Conservation (phyloP, 2,888 invertebrate species). For the Stegana nigrithorax region DNA sequence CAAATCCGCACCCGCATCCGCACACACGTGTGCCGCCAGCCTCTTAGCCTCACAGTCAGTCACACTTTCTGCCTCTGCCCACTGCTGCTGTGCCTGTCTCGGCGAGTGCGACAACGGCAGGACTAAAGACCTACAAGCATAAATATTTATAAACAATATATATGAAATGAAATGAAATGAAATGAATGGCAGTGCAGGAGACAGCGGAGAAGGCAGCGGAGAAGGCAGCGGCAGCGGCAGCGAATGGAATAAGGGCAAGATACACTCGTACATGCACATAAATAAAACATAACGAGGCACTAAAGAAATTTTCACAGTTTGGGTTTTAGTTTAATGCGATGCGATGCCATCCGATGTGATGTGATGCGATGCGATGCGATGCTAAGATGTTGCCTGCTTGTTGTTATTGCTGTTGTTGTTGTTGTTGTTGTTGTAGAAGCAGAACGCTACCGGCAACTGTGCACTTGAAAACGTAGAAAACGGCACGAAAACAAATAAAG, state of each 20-base stretch:
- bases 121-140: conserved; percentile 27
- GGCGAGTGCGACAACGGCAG: background rate
- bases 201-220: no score
- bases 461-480: conserved; percentile 12
- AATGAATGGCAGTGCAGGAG: background rate
- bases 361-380: background rate
- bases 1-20: no score
- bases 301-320: conserved; percentile 15
- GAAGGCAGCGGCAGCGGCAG: no score
- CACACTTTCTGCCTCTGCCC: no score
- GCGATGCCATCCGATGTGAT: background rate
- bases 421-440: conserved; percentile 1
- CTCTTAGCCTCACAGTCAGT: no score
- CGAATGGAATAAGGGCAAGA: no score
- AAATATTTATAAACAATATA: conserved; percentile 55
- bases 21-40: no score
- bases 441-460: background rate
- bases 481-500: conserved; percentile 20
- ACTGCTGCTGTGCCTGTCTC: no score
- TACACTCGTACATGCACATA: conserved; percentile 54
- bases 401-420: background rate
- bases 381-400: background rate
- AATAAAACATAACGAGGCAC: conserved; percentile 55
- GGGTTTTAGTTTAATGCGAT: background rate
- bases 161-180: conserved; percentile 17